Conservation (phyloP, 2,113 vertebrate species). For the Antigone vipio region DNA sequence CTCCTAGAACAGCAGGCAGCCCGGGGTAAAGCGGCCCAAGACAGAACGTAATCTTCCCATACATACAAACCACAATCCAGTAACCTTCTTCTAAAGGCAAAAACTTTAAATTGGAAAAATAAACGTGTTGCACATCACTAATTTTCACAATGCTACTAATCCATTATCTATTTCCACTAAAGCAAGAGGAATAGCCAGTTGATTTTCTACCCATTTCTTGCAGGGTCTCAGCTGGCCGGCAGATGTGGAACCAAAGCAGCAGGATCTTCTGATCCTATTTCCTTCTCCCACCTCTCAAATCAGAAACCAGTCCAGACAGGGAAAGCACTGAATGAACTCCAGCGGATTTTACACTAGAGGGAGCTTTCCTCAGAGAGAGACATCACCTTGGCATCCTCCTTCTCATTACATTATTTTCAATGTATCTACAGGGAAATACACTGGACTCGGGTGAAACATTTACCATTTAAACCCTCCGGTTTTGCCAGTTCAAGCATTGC, state of each 20-base stretch:
- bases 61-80: neutral
- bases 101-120: neutral
- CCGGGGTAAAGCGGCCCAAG: neutral
- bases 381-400: neutral
- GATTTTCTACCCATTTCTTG: neutral
- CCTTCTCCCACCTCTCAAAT: neutral
- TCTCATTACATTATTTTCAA: neutral
- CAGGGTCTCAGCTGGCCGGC: neutral
- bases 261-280: neutral
- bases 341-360: slow-evolving; percentile 14
- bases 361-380: slow-evolving; percentile 4
- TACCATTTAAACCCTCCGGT: neutral
- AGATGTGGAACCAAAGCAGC: neutral
- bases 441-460: neutral
- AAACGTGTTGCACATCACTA: neutral
- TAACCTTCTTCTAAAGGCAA: neutral
- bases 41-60: neutral
- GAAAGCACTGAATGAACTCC: neutral
- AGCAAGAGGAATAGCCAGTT: neutral
- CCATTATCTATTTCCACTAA: neutral
- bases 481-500: neutral
- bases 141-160: neutral
- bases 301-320: neutral
- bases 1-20: neutral
- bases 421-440: neutral